phyloP scores from a whole-genome alignment of 2,113 vertebrate species.

The Proteles cristata region DNA sequence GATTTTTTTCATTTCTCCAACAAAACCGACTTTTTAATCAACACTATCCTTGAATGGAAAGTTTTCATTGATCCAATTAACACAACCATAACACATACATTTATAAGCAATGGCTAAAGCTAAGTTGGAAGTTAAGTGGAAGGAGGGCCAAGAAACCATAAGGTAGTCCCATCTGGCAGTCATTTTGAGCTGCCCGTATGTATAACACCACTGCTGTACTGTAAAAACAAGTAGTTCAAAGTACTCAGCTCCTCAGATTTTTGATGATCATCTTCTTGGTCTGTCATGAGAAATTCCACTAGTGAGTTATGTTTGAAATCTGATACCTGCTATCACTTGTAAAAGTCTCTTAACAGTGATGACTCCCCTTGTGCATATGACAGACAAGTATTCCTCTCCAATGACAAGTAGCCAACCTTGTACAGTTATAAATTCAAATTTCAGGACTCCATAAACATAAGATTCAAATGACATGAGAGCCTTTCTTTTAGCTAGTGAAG shows the following conservation, averaged over 20 bases:
- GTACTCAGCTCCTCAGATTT: not conserved
- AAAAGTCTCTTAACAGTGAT: not conserved
- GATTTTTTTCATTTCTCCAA: not conserved
- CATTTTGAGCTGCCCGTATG: not conserved
- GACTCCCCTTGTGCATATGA: not conserved
- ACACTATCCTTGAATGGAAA: not conserved
- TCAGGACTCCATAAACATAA: not conserved
- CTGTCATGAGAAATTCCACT: not conserved
- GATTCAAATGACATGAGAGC: not conserved
- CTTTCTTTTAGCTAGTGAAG: not conserved
- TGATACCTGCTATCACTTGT: not conserved
- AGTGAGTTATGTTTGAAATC: slow-evolving; percentile 10
- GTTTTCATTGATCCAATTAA: not conserved
- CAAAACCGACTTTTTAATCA: not conserved
- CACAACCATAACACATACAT: not conserved
- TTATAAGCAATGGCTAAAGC: not conserved
- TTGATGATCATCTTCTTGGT: not conserved
- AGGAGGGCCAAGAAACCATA: not conserved
- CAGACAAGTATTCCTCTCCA: not conserved
- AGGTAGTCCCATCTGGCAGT: not conserved
- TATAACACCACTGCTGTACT: not conserved
- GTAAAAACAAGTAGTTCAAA: not conserved
- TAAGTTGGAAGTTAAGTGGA: not conserved
- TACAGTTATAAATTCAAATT: not conserved
- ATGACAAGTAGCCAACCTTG: not conserved